A percentile compares a stretch with the other conserved stretches of the same genome.
These are phyloP conservation scores for Phrynocephalus versicolor DNA, from an alignment of 2,113 vertebrate species.

Conservation along the genomic window DNA sequence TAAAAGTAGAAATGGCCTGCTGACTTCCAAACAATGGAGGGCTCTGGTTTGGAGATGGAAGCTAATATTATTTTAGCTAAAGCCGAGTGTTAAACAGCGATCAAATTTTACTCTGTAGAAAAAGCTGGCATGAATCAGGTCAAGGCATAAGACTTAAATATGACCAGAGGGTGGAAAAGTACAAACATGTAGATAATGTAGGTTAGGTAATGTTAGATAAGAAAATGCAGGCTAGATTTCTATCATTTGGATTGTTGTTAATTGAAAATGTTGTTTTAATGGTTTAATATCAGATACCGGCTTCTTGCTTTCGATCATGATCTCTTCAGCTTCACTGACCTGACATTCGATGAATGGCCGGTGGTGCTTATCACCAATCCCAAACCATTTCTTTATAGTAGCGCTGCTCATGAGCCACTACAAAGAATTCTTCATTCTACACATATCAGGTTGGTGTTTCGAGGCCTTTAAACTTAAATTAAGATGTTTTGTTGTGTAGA, in stretches of 20 bases:
- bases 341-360: slow-evolving; percentile 91
- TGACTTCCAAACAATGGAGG: too few species aligned
- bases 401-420: slow-evolving; percentile 86
- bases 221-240: slow-evolving; percentile 27
- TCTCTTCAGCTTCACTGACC: slow-evolving; percentile 91
- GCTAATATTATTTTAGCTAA: too few species aligned
- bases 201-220: not conserved
- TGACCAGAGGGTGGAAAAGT: too few species aligned
- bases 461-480: not conserved
- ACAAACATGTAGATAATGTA: too few species aligned
- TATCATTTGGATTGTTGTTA: slow-evolving; percentile 8
- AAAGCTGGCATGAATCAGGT: too few species aligned
- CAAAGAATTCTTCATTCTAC: slow-evolving; percentile 85
- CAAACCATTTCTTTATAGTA: slow-evolving; percentile 89
- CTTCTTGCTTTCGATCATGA: slow-evolving; percentile 94
- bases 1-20: too few species aligned
- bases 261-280: slow-evolving; percentile 8
- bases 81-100: too few species aligned
- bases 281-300: slow-evolving; percentile 81
- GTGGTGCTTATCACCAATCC: slow-evolving; percentile 94
- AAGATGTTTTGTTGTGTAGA: not conserved
- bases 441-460: slow-evolving; percentile 86
- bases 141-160: too few species aligned
- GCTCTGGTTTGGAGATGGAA: too few species aligned
- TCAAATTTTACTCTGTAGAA: too few species aligned